Evolutionary conservation across 1,140 invertebrate species (phyloP).

Genomic region (Cardiocondyla obscurior): DNA sequence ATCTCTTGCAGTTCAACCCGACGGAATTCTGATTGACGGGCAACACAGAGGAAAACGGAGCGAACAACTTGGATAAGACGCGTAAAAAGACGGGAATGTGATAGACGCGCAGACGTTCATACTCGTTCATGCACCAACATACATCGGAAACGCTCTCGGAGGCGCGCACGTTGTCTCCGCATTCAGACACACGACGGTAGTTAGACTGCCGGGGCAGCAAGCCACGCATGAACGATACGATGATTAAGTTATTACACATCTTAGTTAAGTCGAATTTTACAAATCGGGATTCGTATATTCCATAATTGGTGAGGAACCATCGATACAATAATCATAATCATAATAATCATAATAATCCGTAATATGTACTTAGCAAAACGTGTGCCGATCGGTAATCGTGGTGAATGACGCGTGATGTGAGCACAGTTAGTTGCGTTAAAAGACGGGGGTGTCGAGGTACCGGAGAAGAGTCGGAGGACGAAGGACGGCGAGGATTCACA

Average conservation of each 20-base stretch:
- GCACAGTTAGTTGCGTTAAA: conserved; percentile 74
- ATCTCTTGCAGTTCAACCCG: background rate
- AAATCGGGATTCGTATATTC: conserved; percentile 78
- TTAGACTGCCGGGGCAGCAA: conserved; percentile 78
- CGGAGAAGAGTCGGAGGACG: conserved; percentile 16
- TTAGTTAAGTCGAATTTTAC: conserved; percentile 79
- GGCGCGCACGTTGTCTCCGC: conserved; percentile 58
- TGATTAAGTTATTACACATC: conserved; percentile 70
- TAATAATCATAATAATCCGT: too few species aligned
- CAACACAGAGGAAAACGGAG: conserved; percentile 10
- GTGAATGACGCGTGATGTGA: conserved; percentile 76
- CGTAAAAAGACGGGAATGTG: conserved; percentile 15
- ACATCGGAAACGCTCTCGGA: conserved; percentile 56
- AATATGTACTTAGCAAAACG: conserved; percentile 79
- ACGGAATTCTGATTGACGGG: background rate
- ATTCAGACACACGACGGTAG: conserved; percentile 72
- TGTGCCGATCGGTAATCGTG: conserved; percentile 80
- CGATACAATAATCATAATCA: conserved; percentile 77
- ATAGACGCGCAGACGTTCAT: conserved; percentile 36
- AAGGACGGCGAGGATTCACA: conserved; percentile 59
- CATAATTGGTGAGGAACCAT: conserved; percentile 82
- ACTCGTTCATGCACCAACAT: conserved; percentile 33
- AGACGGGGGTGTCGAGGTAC: conserved; percentile 43
- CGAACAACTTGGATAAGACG: background rate
- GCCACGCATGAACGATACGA: conserved; percentile 74